Base-by-base conservation (phyloP, 2,113 vertebrate species). In the Furnarius figulus region DNA sequence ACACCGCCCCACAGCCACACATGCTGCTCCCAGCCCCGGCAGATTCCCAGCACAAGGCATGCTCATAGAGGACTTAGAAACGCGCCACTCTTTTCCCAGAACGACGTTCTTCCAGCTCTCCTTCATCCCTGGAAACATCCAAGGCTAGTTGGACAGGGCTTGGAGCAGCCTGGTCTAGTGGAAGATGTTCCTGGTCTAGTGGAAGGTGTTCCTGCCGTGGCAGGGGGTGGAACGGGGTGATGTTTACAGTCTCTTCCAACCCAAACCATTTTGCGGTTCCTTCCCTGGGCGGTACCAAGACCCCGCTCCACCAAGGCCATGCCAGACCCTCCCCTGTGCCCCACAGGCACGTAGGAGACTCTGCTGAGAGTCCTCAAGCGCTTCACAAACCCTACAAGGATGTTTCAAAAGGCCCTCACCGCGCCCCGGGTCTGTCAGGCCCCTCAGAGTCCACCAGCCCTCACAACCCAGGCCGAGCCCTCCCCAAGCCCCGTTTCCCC, bases 401-500 rank as follows among this genome's bases (percentile, higher is more conserved):
- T 6, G 4, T 19, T 67, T 22, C 46, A 35, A 23, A 27, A 7
- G 2, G 4, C 12, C 12, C 23, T 40, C 6, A 2, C 18, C 37
- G 1, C 0, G 18, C 46, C 42, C 23, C 21, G 1, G 3, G 11
- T 37, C 2, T 31, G 39, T 2, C 37, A 39, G 30, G 27, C 14
- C 56, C 22, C 49, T 8, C 35, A 8, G 2, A 2, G 39, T 42
- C 14, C 9, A 16, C 0, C 28, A 4, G 20, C 39, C 6, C 42
- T 7, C 25, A 9, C 30, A 39, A 62, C 33, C 39, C 62, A 30
- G 28, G 27, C 55, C 42, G 13, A 66, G 39, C 35, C 22, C 12
- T 8, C 28, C 15, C 15, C 24, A 22, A 21, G 28, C 24, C 31
- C 42, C 59, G 2, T 4, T 4, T 53, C 14, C 35, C 39, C 95